Conservation (phyloP, 2,113 vertebrate genomes). For the Excalfactoria chinensis region DNA sequence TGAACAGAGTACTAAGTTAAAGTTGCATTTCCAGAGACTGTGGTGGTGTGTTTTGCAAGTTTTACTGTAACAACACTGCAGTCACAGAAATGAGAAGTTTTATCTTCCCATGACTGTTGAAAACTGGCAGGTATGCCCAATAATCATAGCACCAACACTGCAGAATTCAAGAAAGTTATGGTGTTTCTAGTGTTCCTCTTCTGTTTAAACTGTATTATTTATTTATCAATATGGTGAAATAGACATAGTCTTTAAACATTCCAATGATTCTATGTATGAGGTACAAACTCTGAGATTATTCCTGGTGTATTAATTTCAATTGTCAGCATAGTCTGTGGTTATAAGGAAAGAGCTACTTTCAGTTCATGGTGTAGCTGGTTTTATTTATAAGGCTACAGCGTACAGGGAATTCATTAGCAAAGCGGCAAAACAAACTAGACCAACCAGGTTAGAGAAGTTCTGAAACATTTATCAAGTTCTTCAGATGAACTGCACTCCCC, state of each 20-base stretch:
- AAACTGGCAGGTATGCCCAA: background rate
- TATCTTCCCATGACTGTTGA: background rate
- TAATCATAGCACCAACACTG: background rate
- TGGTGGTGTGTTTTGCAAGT: background rate
- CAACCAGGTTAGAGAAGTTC: background rate
- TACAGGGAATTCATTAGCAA: conserved; percentile 51
- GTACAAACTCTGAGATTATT: background rate
- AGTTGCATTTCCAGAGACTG: conserved; percentile 50
- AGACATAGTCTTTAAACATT: background rate
- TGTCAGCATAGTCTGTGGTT: background rate
- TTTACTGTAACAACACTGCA: conserved; percentile 33
- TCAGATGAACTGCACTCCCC: background rate
- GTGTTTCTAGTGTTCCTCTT: background rate
- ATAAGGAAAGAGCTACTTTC: background rate
- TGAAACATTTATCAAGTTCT: conserved; percentile 43
- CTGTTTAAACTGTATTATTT: background rate
- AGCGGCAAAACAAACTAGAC: conserved; percentile 14
- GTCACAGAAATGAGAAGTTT: background rate
- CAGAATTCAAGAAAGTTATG: background rate
- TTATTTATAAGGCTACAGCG: conserved; percentile 36
- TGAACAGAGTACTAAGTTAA: conserved; percentile 41
- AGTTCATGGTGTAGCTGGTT: background rate
- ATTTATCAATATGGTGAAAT: background rate
- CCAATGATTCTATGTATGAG: background rate
- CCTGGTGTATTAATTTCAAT: background rate